Percentiles rank a stretch among this genome's conserved stretches.
Evolutionary conservation across 2,888 invertebrate genomes (phyloP).

Genomic region (Drosophila subsilvestris): DNA sequence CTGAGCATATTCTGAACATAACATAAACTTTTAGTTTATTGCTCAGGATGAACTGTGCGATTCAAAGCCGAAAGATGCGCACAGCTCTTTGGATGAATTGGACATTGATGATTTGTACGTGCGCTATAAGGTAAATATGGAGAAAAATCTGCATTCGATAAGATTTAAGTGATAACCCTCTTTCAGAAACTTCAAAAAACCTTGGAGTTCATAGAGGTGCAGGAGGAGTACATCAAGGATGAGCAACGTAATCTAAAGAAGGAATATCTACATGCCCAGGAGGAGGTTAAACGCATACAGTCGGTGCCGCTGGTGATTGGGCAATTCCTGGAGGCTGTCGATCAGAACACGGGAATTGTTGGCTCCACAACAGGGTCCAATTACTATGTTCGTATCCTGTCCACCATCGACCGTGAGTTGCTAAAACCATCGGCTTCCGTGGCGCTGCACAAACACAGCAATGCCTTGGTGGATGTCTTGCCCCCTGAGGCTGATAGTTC

Average conservation of each 20-base stretch:
- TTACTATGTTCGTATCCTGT: slow-evolving; percentile 99
- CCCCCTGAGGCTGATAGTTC: slow-evolving; percentile 99
- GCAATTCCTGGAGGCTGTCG: slow-evolving; percentile 99
- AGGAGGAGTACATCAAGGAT: slow-evolving; percentile 99
- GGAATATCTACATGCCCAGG: slow-evolving; percentile 99
- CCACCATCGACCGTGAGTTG: slow-evolving; percentile 98
- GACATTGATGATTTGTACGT: slow-evolving; percentile 97
- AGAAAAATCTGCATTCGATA: not conserved
- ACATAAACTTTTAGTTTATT: not conserved
- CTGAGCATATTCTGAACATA: not conserved
- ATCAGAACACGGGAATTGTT: slow-evolving; percentile 99
- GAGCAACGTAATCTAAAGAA: slow-evolving; percentile 99
- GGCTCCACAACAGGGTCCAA: slow-evolving; percentile 99
- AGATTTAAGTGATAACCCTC: not conserved
- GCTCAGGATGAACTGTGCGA: slow-evolving; percentile 88
- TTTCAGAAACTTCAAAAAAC: slow-evolving; percentile 96
- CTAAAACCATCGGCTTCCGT: slow-evolving; percentile 99
- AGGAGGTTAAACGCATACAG: slow-evolving; percentile 99
- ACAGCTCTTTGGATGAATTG: slow-evolving; percentile 89
- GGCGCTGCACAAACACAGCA: slow-evolving; percentile 99
- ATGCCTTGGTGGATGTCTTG: slow-evolving; percentile 99
- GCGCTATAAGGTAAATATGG: slow-evolving; percentile 91
- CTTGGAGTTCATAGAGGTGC: slow-evolving; percentile 98
- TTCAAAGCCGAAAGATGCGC: slow-evolving; percentile 88
- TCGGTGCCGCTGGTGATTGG: slow-evolving; percentile 99